Base-by-base conservation (phyloP, 92 coral and sea anemone genomes). In the Micromussa lordhowensis region DNA sequence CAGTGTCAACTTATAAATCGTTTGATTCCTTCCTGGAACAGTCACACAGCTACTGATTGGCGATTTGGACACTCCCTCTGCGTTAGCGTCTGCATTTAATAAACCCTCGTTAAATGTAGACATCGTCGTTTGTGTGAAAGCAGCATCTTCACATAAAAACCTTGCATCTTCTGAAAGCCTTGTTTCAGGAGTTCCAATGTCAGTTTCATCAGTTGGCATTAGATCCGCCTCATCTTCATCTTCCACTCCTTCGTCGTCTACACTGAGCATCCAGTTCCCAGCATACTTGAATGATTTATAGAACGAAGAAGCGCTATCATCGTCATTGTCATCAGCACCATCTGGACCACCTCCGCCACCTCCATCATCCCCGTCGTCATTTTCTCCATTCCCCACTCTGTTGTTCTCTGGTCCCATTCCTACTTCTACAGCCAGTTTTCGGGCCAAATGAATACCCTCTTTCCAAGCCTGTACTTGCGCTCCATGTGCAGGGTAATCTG, bases 91-190 rank as follows among this genome's bases (percentile, higher is more conserved):
- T 3, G 71, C 82, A 54, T 79, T 79, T 30, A 57, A 57, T 1
- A 79, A 8, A 79, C 29, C 55, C 68, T 78, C 71, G 30, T 36
- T 80, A 80, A 80, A 59, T 80, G 71, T 21, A 80, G 84, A 63
- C 73, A 64, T 59, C 30, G 74, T 64, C 75, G 53, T 59, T 36
- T 59, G 84, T 29, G 36, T 49, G 24, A 59, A 32, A 81, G 58
- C 75, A 38, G 53, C 4, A 11, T 81, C 85, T 81, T 81, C 85
- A 61, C 75, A 61, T 66, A 61, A 66, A 7, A 81, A 35, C 57
- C 85, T 81, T 81, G 85, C 85, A 81, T 81, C 85, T 81, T 81
- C 85, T 22, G 85, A 80, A 80, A 80, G 84, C 84, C 84, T 80
- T 80, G 74, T 59, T 80, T 80, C 74, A 54, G 85, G 85, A 36